Evolutionary conservation across 1,140 invertebrate species (phyloP), one percentile per base, ranked within the genome.

Genomic region (Nautilus pompilius): DNA sequence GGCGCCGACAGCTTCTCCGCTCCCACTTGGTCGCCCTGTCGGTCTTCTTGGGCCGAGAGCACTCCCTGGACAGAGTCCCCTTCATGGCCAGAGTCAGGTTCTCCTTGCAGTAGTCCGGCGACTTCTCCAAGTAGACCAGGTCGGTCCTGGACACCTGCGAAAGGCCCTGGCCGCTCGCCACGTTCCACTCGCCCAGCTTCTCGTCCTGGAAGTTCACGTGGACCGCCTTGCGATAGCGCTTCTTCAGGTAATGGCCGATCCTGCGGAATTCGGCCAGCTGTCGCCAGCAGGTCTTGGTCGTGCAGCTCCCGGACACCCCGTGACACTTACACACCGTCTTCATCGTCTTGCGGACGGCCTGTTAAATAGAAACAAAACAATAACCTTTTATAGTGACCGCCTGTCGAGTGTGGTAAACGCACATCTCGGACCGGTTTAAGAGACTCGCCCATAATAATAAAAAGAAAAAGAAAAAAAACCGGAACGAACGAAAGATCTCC

Each of bases 261-360:
- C 92, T 89, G 72, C 91, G 85, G 81, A 96, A 93, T 13, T 90
- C 87, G 28, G 91, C 88, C 49, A 96, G 84, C 76, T 94, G 92
- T 71, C 93, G 90, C 93, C 93, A 96, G 78, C 93, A 96, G 0
- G 93, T 95, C 69, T 93, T 90, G 59, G 94, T 86, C 65, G 91
- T 93, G 84, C 93, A 96, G 15, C 91, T 93, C 3, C 87, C 88
- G 0, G 92, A 95, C 2, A 95, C 91, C 2, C 93, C 93, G 76
- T 96, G 93, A 78, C 93, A 96, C 79, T 96, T 96, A 83, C 93
- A 96, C 3, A 90, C 92, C n/a, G 94, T 89, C 68, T 89, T 87
- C 1, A 92, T 90, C 74, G 90, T 91, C 76, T 90, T 90, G 66
- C 93, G 89, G 22, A 95, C 91, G 5, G 93, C 91, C 91, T 95